These are phyloP conservation scores for Sycophaga agraensis DNA, from an alignment of 1,140 invertebrate genomes.

Conservation along the genomic window DNA sequence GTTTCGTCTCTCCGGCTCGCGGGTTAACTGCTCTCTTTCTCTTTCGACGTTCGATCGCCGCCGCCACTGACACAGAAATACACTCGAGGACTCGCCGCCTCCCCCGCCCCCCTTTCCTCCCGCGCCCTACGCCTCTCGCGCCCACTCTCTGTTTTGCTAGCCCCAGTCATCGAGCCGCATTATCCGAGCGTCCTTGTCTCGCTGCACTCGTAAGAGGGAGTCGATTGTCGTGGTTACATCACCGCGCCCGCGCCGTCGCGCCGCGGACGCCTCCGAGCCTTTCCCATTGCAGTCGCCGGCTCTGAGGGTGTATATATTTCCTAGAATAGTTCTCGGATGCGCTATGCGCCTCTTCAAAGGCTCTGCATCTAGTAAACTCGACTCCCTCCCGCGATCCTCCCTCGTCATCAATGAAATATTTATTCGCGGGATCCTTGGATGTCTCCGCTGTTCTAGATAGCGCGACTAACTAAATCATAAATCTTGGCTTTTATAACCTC, in stretches of 20 bases:
- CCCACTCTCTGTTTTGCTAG: background rate
- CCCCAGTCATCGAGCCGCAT: background rate
- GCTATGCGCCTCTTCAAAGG: too few relatives aligned
- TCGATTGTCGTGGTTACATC: background rate
- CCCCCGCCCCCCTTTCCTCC: background rate
- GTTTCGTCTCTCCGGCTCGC: conserved; percentile 1
- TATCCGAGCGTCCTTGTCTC: background rate
- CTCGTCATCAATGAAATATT: conserved; percentile 22
- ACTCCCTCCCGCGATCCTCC: too few relatives aligned
- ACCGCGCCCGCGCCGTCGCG: too few relatives aligned
- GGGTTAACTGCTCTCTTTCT: too few relatives aligned
- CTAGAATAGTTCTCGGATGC: background rate
- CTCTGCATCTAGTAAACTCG: background rate
- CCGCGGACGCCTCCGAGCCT: too few relatives aligned
- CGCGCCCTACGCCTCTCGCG: background rate
- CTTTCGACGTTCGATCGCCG: background rate
- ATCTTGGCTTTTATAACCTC: too few relatives aligned
- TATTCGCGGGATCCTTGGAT: conserved; percentile 1
- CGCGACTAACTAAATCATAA: too few relatives aligned
- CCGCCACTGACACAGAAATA: conserved; percentile 16
- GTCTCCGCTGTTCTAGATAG: too few relatives aligned
- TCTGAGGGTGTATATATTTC: background rate
- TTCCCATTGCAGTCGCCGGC: background rate
- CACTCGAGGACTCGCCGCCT: conserved; percentile 1
- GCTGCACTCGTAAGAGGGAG: too few relatives aligned